These are phyloP conservation scores for Telenomus remus DNA, from an alignment of 1,140 invertebrate species.

Conservation along the genomic window DNA sequence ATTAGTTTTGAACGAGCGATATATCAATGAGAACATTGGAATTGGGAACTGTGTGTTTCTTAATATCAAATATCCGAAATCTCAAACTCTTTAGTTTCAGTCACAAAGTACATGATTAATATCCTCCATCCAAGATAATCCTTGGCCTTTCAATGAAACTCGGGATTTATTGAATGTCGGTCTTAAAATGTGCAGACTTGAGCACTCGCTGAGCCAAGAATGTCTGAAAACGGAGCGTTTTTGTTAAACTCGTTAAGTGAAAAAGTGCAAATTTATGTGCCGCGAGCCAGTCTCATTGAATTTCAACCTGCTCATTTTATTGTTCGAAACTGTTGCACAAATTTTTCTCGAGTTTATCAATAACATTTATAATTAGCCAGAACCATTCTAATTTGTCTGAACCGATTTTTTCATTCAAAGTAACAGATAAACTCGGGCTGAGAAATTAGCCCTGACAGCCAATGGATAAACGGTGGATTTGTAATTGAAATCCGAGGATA, in stretches of 20 bases:
- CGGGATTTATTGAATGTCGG: slow-evolving; percentile 18
- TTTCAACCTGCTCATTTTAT: too few species aligned
- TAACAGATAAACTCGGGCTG: not conserved
- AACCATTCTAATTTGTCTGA: not conserved
- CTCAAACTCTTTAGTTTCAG: too few species aligned
- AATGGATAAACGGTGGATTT: not conserved
- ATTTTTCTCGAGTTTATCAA: too few species aligned
- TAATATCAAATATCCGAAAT: too few species aligned
- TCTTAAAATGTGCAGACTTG: not conserved
- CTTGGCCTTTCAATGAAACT: slow-evolving; percentile 17
- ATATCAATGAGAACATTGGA: too few species aligned
- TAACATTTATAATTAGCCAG: too few species aligned
- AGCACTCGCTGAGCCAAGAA: not conserved
- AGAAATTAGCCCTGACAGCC: not conserved
- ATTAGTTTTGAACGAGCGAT: too few species aligned
- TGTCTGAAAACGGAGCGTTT: not conserved
- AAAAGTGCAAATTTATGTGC: not conserved
- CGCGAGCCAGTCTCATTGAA: not conserved
- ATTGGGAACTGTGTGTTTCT: too few species aligned
- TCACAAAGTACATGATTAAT: slow-evolving; percentile 7
- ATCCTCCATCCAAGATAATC: slow-evolving; percentile 20
- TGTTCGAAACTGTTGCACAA: too few species aligned
- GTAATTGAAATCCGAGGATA: not conserved
- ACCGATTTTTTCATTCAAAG: not conserved
- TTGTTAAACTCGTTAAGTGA: not conserved